Percentiles rank a stretch among this genome's conserved stretches.
These are phyloP conservation scores for Terebella lapidaria DNA, from an alignment of 2,888 invertebrate genomes.

Conservation along the genomic window DNA sequence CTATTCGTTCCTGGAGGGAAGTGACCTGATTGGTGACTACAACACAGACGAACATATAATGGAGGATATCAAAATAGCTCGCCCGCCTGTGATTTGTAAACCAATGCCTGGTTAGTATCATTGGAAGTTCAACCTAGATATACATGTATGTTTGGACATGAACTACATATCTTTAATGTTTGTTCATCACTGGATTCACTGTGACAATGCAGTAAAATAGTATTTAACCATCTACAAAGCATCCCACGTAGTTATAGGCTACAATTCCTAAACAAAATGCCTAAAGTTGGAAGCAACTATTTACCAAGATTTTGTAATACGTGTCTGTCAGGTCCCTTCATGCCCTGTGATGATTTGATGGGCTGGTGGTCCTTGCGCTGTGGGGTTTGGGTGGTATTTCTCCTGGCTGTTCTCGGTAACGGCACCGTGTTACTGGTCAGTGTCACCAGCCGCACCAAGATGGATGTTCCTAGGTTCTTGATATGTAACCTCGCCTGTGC, in stretches of 20 bases:
- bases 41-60: conserved; percentile 6
- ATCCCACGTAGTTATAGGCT: too few relatives aligned
- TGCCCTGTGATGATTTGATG: conserved; percentile 91
- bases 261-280: too few relatives aligned
- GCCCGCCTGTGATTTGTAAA: conserved; percentile 65
- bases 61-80: conserved; percentile 27
- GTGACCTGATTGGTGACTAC: neutral
- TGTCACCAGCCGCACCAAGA: conserved; percentile 82
- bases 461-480: conserved; percentile 93
- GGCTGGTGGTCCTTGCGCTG: conserved; percentile 97
- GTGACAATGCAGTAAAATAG: too few relatives aligned
- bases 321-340: conserved; percentile 87
- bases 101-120: conserved; percentile 71
- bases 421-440: conserved; percentile 92
- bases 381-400: conserved; percentile 95
- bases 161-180: too few relatives aligned
- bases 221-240: too few relatives aligned
- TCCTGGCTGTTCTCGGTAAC: conserved; percentile 91
- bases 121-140: too few relatives aligned
- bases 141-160: too few relatives aligned
- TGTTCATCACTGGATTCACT: too few relatives aligned
- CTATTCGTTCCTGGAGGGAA: neutral
- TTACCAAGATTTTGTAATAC: too few relatives aligned
- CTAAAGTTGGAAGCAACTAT: too few relatives aligned
- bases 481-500: conserved; percentile 95